Percentiles rank a stretch among this genome's conserved stretches.
phyloP scores from a whole-genome alignment of 2,797 vertebrate genomes.

The Anabacerthia variegaticeps region DNA sequence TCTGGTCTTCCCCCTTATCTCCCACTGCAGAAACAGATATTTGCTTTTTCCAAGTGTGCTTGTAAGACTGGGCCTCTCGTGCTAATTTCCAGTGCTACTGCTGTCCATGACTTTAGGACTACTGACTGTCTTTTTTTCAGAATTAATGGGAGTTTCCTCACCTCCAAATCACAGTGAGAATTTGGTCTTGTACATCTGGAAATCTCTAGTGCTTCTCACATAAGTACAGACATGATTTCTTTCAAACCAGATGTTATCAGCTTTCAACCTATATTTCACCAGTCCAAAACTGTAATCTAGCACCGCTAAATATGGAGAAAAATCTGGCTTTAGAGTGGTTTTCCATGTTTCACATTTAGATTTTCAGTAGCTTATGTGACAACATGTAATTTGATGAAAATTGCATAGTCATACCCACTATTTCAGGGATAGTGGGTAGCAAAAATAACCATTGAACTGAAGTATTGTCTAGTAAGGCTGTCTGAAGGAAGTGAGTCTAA shows the following conservation, averaged over 20 bases:
- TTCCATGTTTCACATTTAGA: constrained; percentile 3
- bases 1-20: accelerated
- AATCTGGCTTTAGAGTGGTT: neutral
- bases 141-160: neutral
- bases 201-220: neutral
- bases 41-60: neutral
- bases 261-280: neutral
- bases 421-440: neutral
- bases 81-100: neutral
- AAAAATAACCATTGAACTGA: neutral
- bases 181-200: neutral
- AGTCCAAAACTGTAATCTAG: neutral
- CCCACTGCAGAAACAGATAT: neutral
- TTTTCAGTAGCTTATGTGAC: constrained; percentile 11
- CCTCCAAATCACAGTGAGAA: neutral
- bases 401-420: neutral
- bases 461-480: neutral
- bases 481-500: neutral
- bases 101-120: neutral
- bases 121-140: neutral
- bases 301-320: constrained; percentile 3
- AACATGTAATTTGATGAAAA: constrained; percentile 38
- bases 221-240: neutral
- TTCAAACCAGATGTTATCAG: constrained; percentile 7
- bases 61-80: neutral